Conservation (phyloP, 2,113 vertebrate genomes). For the Cinclus mexicanus region DNA sequence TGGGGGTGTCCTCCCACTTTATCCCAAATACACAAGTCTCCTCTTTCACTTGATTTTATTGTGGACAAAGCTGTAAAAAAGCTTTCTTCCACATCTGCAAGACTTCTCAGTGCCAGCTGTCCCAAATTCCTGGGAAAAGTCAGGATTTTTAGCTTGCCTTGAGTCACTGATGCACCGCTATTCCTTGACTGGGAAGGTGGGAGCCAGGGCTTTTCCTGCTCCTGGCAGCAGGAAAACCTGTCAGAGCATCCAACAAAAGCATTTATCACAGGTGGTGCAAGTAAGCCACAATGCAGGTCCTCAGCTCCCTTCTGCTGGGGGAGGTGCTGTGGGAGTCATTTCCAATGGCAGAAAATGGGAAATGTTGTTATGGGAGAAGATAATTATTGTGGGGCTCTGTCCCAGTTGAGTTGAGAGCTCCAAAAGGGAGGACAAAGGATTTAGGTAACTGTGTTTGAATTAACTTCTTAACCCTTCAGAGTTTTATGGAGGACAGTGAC, state of each 20-base stretch:
- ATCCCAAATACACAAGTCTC: background rate
- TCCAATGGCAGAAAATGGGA: constrained; percentile 30
- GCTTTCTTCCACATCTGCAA: constrained; percentile 60
- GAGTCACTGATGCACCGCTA: fast-evolving
- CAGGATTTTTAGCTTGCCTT: background rate
- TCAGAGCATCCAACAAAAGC: background rate
- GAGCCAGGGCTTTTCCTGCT: background rate
- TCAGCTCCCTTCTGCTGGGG: background rate
- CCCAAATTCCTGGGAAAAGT: constrained; percentile 50
- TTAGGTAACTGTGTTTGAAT: background rate
- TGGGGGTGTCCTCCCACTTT: background rate
- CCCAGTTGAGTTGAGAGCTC: constrained; percentile 48
- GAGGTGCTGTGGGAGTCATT: background rate
- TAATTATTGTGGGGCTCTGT: constrained; percentile 50
- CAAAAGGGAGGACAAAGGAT: constrained; percentile 38
- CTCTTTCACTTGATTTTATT: constrained; percentile 41
- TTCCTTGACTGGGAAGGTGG: background rate
- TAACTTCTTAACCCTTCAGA: background rate
- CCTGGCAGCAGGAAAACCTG: background rate
- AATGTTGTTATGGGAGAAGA: constrained; percentile 47
- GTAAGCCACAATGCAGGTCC: background rate
- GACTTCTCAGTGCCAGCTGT: constrained; percentile 37
- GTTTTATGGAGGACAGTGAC: background rate
- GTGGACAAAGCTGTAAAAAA: constrained; percentile 24
- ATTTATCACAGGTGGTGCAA: background rate